These are phyloP conservation scores for Sibirionetta formosa DNA, from an alignment of 2,797 vertebrate species.

Conservation along the genomic window DNA sequence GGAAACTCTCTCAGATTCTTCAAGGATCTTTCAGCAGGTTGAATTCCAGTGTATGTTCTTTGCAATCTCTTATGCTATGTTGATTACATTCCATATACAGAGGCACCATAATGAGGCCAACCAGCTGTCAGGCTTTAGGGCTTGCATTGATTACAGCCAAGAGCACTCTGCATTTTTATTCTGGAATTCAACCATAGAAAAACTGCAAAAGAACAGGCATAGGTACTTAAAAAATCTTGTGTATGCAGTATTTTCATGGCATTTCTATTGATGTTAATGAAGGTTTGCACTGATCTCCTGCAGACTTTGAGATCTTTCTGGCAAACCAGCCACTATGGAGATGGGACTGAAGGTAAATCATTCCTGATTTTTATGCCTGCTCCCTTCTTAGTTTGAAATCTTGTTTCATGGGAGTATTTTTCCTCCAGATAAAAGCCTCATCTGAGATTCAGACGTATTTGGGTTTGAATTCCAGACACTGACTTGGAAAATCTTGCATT, in stretches of 20 bases:
- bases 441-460: slow-evolving; percentile 67
- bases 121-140: not conserved
- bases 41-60: not conserved
- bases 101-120: not conserved
- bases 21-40: not conserved
- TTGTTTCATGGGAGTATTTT: slow-evolving; percentile 36
- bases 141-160: not conserved
- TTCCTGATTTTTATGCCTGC: slow-evolving; percentile 18
- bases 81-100: slow-evolving; percentile 3
- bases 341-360: slow-evolving; percentile 6
- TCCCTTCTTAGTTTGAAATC: slow-evolving; percentile 1
- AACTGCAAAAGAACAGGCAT: not conserved
- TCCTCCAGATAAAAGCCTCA: slow-evolving; percentile 64
- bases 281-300: not conserved
- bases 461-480: slow-evolving; percentile 74
- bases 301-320: not conserved
- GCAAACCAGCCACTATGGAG: not conserved
- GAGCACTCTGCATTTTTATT: not conserved
- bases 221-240: not conserved
- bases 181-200: not conserved
- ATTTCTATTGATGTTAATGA: not conserved
- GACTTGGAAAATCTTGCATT: slow-evolving; percentile 66
- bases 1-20: not conserved
- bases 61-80: not conserved
- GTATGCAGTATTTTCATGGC: not conserved